These are phyloP conservation scores for Agonopterix arenella DNA, from an alignment of 2,888 invertebrate genomes.

Conservation along the genomic window DNA sequence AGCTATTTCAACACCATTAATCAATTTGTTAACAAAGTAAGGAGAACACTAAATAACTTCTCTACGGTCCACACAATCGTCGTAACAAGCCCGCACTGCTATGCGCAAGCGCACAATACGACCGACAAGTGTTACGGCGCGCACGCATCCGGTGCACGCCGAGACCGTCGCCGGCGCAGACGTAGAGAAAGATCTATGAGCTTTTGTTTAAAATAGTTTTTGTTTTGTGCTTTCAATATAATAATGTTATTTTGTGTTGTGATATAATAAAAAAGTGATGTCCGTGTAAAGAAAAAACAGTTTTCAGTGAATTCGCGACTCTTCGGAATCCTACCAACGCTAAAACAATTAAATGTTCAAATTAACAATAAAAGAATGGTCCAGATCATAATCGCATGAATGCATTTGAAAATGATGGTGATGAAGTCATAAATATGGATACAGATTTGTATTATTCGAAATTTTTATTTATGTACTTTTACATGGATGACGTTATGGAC, in stretches of 20 bases:
- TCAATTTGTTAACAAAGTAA: too few species aligned
- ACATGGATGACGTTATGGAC: conserved; percentile 2
- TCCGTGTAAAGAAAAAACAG: neutral
- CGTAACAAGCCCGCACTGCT: conserved; percentile 29
- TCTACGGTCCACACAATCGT: conserved; percentile 15
- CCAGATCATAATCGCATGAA: too few species aligned
- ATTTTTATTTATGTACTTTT: neutral
- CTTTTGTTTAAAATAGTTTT: neutral
- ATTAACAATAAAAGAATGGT: too few species aligned
- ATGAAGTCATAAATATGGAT: neutral
- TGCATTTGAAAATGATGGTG: neutral
- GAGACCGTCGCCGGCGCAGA: conserved; percentile 18
- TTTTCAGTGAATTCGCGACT: neutral
- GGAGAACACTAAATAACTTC: neutral
- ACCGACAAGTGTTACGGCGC: conserved; percentile 15
- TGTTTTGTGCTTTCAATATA: neutral
- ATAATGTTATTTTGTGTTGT: neutral
- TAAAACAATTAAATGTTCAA: too few species aligned
- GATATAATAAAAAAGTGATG: neutral
- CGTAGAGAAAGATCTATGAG: conserved; percentile 1
- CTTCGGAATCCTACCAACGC: too few species aligned
- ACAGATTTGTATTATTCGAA: neutral
- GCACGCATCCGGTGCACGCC: conserved; percentile 40
- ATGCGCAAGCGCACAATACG: conserved; percentile 12
- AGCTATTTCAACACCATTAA: too few species aligned